Base-by-base conservation (phyloP, 2,888 invertebrate genomes). In the Mechanitis mazaeus region DNA sequence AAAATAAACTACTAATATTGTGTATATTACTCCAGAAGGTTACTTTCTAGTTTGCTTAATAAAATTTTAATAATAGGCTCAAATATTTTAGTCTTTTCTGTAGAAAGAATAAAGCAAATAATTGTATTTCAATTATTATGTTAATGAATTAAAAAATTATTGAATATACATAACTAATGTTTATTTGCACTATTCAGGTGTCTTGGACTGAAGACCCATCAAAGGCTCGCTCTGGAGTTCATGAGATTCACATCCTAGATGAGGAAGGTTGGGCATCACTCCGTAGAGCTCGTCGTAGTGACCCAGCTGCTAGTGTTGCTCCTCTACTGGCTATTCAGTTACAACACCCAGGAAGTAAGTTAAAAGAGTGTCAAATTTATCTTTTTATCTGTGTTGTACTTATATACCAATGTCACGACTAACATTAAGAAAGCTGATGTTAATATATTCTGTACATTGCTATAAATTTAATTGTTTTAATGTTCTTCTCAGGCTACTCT, bases 121-220 rank as follows among this genome's bases (percentile, higher is more conserved):
- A 20, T 20, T 20, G 20, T 20, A 20, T 20, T 20, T 20, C 20
- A 20, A 20, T 20, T 20, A 20, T 20, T 20, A 20, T 20, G 20
- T 20, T 20, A 20, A 20, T 20, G 20, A 20, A 20, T 20, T 20
- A 38, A 38, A 38, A 38, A 38, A 1, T 38, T 38, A 38, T 6
- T 38, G 38, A 1, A 42, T 11, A 42, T 42, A 42, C 6, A 42
- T 35, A 42, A 50, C n/a, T 2, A 28, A 11, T 9, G 7, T 50
- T 6, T n/a, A 50, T 7, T 31, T 50, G 2, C 46, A 31, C 50
- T 20, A 66, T 63, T 0, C 80, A 97, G 95, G 94, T 98, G 33
- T 98, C 98, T 71, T 98, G 98, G 96, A 95, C 95, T 9, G 96
- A 97, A 78, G 98, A 98, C 67, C 93, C 95, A 35, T 93, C 94